These are phyloP conservation scores for Hemiscyllium ocellatum DNA, from an alignment of 2,113 vertebrate genomes.

Conservation along the genomic window DNA sequence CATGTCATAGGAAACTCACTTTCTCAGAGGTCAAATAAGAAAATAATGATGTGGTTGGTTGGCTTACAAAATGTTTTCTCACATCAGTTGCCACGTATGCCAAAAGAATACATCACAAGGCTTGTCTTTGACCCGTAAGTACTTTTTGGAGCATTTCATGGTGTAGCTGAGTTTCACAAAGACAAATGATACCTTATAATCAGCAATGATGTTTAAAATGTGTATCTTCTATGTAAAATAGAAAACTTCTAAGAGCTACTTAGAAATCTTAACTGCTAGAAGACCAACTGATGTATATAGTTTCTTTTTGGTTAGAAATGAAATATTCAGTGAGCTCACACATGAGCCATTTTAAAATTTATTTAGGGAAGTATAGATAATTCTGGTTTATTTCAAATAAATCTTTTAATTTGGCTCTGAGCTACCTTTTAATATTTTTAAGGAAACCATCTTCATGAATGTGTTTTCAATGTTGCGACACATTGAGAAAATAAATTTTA, in stretches of 20 bases:
- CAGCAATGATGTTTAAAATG: neutral
- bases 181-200: neutral
- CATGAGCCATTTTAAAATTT: neutral
- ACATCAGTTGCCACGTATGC: slow-evolving; percentile 95
- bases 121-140: slow-evolving; percentile 96
- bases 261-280: neutral
- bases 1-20: slow-evolving; percentile 96
- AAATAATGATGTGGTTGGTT: slow-evolving; percentile 95
- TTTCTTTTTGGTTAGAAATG: neutral
- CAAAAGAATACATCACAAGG: slow-evolving; percentile 96
- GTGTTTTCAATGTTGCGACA: neutral
- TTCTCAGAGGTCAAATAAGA: slow-evolving; percentile 92
- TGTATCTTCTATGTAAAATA: neutral
- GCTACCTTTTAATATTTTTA: neutral
- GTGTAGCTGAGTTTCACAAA: neutral
- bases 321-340: neutral
- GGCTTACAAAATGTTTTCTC: slow-evolving; percentile 97
- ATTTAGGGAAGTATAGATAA: neutral
- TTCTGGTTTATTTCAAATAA: neutral
- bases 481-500: neutral
- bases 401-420: neutral
- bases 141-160: neutral
- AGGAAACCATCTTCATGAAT: neutral
- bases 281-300: neutral
- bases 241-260: neutral